A percentile compares a stretch with the other conserved stretches of the same genome.
phyloP scores from a whole-genome alignment of 2,888 invertebrate species.

The Candidula unifasciata region DNA sequence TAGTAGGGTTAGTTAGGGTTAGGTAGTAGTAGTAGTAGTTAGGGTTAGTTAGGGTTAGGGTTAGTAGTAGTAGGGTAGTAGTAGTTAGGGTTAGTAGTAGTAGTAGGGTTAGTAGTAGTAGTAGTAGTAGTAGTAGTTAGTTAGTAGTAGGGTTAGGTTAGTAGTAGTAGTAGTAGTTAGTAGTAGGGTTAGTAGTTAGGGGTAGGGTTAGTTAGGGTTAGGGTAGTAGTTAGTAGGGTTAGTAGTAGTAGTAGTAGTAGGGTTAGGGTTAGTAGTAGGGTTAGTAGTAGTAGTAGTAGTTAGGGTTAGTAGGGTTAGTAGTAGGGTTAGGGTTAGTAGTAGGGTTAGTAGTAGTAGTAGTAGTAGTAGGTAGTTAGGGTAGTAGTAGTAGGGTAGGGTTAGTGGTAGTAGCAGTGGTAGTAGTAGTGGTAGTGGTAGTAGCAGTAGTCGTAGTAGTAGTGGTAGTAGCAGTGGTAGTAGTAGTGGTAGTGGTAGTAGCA shows the following conservation, averaged over 20 bases:
- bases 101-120: not conserved
- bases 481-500: too few species aligned
- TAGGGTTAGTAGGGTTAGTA: not conserved
- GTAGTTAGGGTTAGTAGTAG: too few species aligned
- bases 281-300: not conserved
- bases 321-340: not conserved
- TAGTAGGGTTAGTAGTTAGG: conserved; percentile 38
- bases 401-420: too few species aligned
- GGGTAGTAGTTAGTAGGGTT: not conserved
- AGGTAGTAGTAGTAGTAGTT: not conserved
- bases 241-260: conserved; percentile 1
- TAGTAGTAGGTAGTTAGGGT: too few species aligned
- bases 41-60: not conserved
- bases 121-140: conserved; percentile 21
- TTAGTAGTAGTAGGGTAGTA: not conserved
- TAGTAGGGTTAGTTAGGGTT: not conserved
- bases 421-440: too few species aligned
- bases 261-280: not conserved
- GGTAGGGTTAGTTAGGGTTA: not conserved
- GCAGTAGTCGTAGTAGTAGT: too few species aligned
- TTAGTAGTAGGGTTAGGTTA: conserved; percentile 21
- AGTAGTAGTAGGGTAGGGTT: too few species aligned
- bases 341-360: not conserved
- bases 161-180: conserved; percentile 44
- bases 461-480: too few species aligned